Percentiles rank a stretch among this genome's conserved stretches.
phyloP scores from a whole-genome alignment of 2,888 invertebrate genomes.

The Apodemia mormo region DNA sequence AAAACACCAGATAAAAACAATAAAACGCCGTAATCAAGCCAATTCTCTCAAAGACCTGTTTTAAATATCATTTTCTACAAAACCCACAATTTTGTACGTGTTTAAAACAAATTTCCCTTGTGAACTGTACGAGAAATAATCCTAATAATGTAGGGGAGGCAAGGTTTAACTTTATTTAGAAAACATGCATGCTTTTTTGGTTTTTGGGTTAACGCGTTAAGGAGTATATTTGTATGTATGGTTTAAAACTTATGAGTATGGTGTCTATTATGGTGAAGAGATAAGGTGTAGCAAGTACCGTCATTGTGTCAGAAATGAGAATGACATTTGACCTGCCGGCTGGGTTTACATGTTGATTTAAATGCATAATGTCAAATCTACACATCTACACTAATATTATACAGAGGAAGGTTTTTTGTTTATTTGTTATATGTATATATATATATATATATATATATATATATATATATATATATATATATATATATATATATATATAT shows the following conservation, averaged over 20 bases:
- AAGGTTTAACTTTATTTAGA: not conserved
- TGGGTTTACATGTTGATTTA: conserved; percentile 43
- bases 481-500: no score
- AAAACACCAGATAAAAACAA: conserved; percentile 4
- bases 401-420: no score
- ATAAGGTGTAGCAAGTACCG: conserved; percentile 48
- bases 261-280: conserved; percentile 25
- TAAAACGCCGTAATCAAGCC: conserved; percentile 11
- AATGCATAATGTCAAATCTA: not conserved
- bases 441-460: not conserved
- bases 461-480: not conserved
- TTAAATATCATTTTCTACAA: conserved; percentile 17
- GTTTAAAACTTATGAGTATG: conserved; percentile 34
- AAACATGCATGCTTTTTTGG: conserved; percentile 17
- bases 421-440: no score
- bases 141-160: not conserved
- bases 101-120: conserved; percentile 43
- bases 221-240: conserved; percentile 28
- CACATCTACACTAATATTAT: not conserved
- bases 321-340: conserved; percentile 47
- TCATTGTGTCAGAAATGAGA: conserved; percentile 53
- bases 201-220: not conserved
- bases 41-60: conserved; percentile 17
- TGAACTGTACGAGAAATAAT: conserved; percentile 35
- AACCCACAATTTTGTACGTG: conserved; percentile 41